Base-by-base conservation (phyloP, 2,797 vertebrate species). In the Peromyscus aztecus region DNA sequence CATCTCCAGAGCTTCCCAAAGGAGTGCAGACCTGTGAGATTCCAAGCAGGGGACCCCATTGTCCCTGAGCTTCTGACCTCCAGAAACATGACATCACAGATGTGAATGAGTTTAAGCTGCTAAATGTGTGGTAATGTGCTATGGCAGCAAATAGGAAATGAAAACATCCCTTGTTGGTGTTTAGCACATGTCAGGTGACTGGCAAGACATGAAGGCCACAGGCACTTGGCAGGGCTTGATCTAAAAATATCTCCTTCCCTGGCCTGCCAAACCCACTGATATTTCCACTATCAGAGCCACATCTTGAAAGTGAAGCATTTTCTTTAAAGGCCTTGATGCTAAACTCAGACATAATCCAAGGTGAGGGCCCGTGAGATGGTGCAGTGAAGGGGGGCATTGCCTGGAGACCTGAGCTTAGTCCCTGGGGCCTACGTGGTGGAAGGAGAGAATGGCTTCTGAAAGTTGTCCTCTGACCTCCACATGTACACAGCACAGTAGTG, bases 201-300 rank as follows among this genome's bases (percentile, higher is more conserved):
- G 78, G 49, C 80, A 49, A 46, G 71, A 13, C 17, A 49, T 34
- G 37, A 27, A 34, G 80, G 69, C 81, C 24, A 49, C 40, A 13
- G 31, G 24, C 17, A 0, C 14, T 40, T 55, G 46, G 59, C 43
- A 92, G 71, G 40, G 34, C 21, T 55, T 4, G 4, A 43, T 86
- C 94, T 91, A 75, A 93, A 96, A 94, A 88, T 49, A 21, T 49
- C 86, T 84, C 77, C 57, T 46, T 82, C 29, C 46, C 13, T 52
- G 61, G 83, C 52, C 24, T 80, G 37, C 67, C 65, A 73, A 40
- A 57, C 4, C 29, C 49, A 55, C 69, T 37, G 63, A 57, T 23
- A 69, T 27, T 86, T 84, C 67, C 61, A 24, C 29, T 65, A 2
- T 65, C 31, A 65, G 75, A 89, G 43, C 14, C 57, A 75, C 49